These are phyloP conservation scores for Agrenia bidenticulata DNA, from an alignment of 2,888 invertebrate genomes.

Conservation along the genomic window DNA sequence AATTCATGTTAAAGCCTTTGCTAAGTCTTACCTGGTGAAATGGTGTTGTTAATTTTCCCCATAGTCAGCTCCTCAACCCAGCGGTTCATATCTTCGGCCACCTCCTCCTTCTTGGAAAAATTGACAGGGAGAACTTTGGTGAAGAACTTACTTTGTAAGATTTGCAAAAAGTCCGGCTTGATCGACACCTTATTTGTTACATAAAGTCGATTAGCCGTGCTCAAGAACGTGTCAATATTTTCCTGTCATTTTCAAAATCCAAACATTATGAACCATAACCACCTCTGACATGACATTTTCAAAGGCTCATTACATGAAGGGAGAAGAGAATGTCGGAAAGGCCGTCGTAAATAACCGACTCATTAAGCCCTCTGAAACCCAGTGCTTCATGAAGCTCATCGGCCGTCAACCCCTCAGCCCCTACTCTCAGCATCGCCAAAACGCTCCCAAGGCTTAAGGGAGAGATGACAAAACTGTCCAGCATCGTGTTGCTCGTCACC, in stretches of 20 bases:
- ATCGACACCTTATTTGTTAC: constrained; percentile 5
- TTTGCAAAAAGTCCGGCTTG: constrained; percentile 13
- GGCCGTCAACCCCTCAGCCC: constrained; percentile 18
- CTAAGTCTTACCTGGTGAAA: constrained; percentile 11
- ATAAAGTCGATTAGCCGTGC: constrained; percentile 20
- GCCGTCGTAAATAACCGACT: constrained; percentile 11
- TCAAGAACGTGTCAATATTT: constrained; percentile 15
- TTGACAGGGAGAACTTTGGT: constrained; percentile 17
- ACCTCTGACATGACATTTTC: constrained; percentile 1
- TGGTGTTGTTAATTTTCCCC: constrained; percentile 15
- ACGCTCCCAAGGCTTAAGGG: constrained; percentile 27
- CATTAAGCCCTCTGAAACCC: constrained; percentile 11
- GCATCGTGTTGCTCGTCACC: not conserved
- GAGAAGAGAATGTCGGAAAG: constrained; percentile 23
- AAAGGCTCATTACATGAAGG: constrained; percentile 23
- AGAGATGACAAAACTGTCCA: constrained; percentile 23
- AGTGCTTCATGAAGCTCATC: constrained; percentile 19
- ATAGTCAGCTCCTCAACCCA: constrained; percentile 14
- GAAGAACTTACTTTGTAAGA: constrained; percentile 18
- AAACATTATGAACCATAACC: too few species aligned
- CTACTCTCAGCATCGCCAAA: constrained; percentile 24
- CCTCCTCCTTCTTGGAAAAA: constrained; percentile 15
- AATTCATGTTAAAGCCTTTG: too few species aligned
- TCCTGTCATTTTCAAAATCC: constrained; percentile 19
- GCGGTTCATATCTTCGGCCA: constrained; percentile 18